Conservation (phyloP, 2,797 vertebrate species). For the Heliangelus exortis region DNA sequence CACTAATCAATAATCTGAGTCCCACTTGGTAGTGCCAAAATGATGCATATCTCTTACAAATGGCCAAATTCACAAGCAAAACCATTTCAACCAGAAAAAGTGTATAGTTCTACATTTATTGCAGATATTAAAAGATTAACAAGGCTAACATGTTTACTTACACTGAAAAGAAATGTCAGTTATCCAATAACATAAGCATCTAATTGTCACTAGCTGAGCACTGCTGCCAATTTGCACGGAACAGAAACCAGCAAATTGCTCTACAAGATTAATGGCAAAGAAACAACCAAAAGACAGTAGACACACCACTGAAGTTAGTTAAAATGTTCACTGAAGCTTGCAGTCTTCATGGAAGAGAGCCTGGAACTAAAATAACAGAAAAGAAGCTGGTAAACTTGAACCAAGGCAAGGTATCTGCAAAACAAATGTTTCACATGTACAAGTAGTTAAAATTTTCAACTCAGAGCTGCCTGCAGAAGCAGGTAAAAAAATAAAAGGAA, state of each 20-base stretch:
- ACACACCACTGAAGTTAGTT: slow-evolving; percentile 65
- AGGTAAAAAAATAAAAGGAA: background rate
- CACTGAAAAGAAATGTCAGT: slow-evolving; percentile 52
- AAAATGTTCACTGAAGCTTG: slow-evolving; percentile 72
- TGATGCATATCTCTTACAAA: slow-evolving; percentile 3
- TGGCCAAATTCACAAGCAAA: slow-evolving; percentile 47
- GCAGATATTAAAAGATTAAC: slow-evolving; percentile 64
- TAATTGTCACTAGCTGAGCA: slow-evolving; percentile 41
- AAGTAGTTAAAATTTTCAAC: background rate
- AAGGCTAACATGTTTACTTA: slow-evolving; percentile 64
- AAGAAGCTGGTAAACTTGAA: slow-evolving; percentile 65
- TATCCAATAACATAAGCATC: slow-evolving; percentile 51
- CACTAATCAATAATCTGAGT: background rate
- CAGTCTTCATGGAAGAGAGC: slow-evolving; percentile 69
- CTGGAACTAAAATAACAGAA: slow-evolving; percentile 77
- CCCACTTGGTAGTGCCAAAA: background rate
- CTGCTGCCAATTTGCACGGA: slow-evolving; percentile 46
- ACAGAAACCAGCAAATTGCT: slow-evolving; percentile 51
- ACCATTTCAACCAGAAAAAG: background rate
- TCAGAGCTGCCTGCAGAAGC: slow-evolving; percentile 38
- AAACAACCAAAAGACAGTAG: slow-evolving; percentile 66
- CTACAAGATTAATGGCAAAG: slow-evolving; percentile 63
- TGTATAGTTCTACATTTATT: slow-evolving; percentile 75
- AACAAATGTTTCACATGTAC: slow-evolving; percentile 29
- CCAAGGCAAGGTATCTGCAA: background rate